phyloP scores from a whole-genome alignment of 2,113 vertebrate genomes.

The Cavia porcellus region DNA sequence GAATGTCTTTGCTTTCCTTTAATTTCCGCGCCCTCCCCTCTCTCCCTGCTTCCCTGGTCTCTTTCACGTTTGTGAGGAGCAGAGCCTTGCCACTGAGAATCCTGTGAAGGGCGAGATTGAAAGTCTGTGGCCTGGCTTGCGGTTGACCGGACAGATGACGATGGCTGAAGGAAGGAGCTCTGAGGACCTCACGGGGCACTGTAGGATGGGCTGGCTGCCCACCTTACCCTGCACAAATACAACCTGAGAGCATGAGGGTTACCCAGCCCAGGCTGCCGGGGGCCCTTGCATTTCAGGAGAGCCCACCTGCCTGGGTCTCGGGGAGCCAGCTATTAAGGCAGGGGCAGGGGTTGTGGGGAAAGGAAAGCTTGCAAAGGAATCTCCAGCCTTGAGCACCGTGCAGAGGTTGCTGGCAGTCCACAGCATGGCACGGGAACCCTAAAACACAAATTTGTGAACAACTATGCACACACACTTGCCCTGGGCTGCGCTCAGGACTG shows the following conservation, averaged over 20 bases:
- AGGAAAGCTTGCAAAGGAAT: slow-evolving; percentile 20
- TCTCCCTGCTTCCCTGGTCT: neutral
- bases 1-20: slow-evolving; percentile 4
- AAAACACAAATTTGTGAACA: slow-evolving; percentile 34
- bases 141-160: slow-evolving; percentile 33
- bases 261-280: too few species aligned
- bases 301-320: neutral
- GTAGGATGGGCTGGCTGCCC: slow-evolving; percentile 26
- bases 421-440: neutral
- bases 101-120: neutral
- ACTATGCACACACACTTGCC: neutral
- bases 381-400: neutral
- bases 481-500: neutral
- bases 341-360: slow-evolving; percentile 21
- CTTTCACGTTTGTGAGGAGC: slow-evolving; percentile 19
- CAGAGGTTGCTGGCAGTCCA: neutral
- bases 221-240: slow-evolving; percentile 62
- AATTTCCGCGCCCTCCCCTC: neutral
- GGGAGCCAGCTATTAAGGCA: neutral
- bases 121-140: neutral
- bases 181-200: slow-evolving; percentile 64
- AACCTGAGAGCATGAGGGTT: slow-evolving; percentile 24
- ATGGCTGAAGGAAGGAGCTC: slow-evolving; percentile 62
- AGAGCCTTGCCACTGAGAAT: slow-evolving; percentile 46
- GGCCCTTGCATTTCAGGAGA: slow-evolving; percentile 33